These are phyloP conservation scores for Apodemia mormo DNA, from an alignment of 2,888 invertebrate genomes.

Conservation along the genomic window DNA sequence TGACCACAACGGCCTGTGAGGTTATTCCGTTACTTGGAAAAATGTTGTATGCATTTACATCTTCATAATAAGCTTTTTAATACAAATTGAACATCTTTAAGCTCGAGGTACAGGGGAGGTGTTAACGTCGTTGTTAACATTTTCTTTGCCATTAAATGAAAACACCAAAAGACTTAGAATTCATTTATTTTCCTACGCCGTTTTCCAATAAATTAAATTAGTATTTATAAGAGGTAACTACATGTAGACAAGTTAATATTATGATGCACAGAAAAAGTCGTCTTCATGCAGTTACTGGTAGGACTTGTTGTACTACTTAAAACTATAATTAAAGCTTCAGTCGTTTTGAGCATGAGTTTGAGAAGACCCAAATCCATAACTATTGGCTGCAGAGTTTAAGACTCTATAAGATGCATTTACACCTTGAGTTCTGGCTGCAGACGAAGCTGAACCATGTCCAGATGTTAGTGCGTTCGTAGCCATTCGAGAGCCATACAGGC, in stretches of 20 bases:
- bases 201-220: not conserved
- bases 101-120: too few relatives aligned
- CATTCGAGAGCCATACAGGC: constrained; percentile 45
- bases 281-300: constrained; percentile 68
- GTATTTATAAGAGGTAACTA: constrained; percentile 54
- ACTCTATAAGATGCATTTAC: constrained; percentile 53
- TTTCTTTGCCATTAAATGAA: not conserved
- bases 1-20: too few relatives aligned
- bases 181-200: not conserved
- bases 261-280: constrained; percentile 52
- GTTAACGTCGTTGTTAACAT: too few relatives aligned
- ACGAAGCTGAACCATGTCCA: constrained; percentile 58
- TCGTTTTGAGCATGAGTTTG: constrained; percentile 56
- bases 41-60: too few relatives aligned
- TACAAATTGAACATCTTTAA: too few relatives aligned
- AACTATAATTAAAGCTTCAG: constrained; percentile 38
- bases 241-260: constrained; percentile 69
- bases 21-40: too few relatives aligned
- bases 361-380: constrained; percentile 55
- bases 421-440: constrained; percentile 54
- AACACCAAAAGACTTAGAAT: constrained; percentile 5
- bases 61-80: too few relatives aligned
- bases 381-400: constrained; percentile 56
- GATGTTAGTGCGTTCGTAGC: constrained; percentile 52
- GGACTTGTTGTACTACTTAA: not conserved